phyloP scores from a whole-genome alignment of 2,888 invertebrate species.

The Morpho helenor region DNA sequence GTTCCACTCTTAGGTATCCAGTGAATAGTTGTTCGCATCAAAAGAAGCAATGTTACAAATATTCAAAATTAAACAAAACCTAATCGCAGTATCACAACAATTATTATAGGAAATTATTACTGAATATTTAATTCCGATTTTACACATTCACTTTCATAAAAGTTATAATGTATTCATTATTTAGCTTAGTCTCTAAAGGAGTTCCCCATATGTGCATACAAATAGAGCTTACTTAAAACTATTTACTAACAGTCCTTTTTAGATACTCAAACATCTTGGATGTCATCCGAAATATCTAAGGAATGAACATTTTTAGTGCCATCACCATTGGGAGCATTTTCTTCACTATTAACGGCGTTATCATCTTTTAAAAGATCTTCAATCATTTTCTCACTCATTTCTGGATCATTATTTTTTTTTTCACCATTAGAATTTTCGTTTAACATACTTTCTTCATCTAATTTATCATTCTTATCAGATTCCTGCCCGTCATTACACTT shows the following conservation, averaged over 20 bases:
- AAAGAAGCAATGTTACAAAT: background rate
- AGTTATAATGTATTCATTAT: constrained; percentile 5
- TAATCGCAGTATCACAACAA: constrained; percentile 13
- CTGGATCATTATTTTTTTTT: constrained; percentile 45
- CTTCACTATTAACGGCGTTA: constrained; percentile 26
- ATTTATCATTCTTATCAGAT: constrained; percentile 17
- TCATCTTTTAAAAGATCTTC: constrained; percentile 55
- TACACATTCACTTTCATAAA: constrained; percentile 5
- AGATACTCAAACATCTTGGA: constrained; percentile 12
- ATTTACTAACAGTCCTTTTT: constrained; percentile 9
- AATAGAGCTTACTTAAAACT: constrained; percentile 4
- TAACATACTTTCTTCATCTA: constrained; percentile 23
- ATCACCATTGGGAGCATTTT: constrained; percentile 2
- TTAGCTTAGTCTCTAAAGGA: constrained; percentile 19
- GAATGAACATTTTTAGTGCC: constrained; percentile 17
- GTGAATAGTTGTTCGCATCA: too few species aligned
- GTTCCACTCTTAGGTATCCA: too few species aligned
- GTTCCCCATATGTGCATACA: constrained; percentile 15
- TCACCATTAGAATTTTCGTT: constrained; percentile 24
- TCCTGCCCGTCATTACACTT: constrained; percentile 1
- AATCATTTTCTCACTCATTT: constrained; percentile 60
- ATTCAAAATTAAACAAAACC: constrained; percentile 11
- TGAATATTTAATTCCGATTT: background rate
- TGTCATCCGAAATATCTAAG: constrained; percentile 16
- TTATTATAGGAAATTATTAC: background rate